Evolutionary conservation across 2,797 vertebrate genomes (phyloP).

Genomic region (Liasis olivaceus): DNA sequence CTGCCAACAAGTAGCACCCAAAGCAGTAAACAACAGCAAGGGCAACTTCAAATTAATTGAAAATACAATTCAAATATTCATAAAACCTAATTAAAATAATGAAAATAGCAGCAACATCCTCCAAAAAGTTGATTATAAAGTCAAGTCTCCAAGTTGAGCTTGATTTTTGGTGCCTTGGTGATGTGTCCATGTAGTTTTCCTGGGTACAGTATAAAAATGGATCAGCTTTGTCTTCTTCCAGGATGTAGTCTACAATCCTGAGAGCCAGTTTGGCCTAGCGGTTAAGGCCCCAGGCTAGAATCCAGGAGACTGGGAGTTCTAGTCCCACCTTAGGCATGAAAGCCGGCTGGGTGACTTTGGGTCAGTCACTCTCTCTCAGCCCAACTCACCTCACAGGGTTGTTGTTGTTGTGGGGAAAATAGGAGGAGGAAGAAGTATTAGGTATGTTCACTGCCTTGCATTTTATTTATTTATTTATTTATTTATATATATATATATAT

Average conservation of each 20-base stretch:
- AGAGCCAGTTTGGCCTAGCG: too few species aligned
- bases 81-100: not conserved
- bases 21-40: not conserved
- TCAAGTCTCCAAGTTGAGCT: not conserved
- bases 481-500: too few species aligned
- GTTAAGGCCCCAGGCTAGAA: too few species aligned
- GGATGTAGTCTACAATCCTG: not conserved
- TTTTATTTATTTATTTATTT: too few species aligned
- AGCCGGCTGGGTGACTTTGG: too few species aligned
- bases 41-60: not conserved
- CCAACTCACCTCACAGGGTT: too few species aligned
- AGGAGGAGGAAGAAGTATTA: too few species aligned
- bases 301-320: too few species aligned
- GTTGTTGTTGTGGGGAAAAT: too few species aligned
- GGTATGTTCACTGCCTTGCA: too few species aligned
- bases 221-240: not conserved
- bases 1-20: not conserved
- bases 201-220: not conserved
- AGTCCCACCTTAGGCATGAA: too few species aligned
- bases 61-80: not conserved
- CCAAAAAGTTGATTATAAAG: not conserved
- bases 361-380: too few species aligned
- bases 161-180: not conserved
- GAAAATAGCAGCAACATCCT: not conserved
- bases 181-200: not conserved